Percentiles rank a stretch among this genome's conserved stretches.
These are phyloP conservation scores for Ctenomys sociabilis DNA, from an alignment of 2,113 vertebrate species.

Conservation along the genomic window DNA sequence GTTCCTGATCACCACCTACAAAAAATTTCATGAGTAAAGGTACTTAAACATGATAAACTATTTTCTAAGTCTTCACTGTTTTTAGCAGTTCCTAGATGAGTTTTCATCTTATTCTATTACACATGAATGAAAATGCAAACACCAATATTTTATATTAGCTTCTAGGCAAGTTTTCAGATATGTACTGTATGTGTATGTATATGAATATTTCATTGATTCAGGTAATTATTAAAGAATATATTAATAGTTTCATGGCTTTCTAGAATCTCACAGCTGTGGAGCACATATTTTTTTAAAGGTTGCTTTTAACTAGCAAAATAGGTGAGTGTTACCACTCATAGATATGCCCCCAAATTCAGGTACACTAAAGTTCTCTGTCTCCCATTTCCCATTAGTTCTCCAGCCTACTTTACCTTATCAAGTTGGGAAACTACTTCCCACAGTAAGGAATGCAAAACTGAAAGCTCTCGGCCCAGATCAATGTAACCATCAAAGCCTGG, in stretches of 20 bases:
- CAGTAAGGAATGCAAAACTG: slow-evolving; percentile 94
- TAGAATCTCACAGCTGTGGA: slow-evolving; percentile 30
- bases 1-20: background rate
- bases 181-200: background rate
- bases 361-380: slow-evolving; percentile 21
- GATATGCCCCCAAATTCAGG: slow-evolving; percentile 43
- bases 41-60: slow-evolving; percentile 43
- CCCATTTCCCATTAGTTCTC: background rate
- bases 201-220: slow-evolving; percentile 23
- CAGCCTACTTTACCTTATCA: slow-evolving; percentile 92
- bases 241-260: slow-evolving; percentile 33
- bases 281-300: slow-evolving; percentile 14
- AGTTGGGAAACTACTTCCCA: slow-evolving; percentile 98
- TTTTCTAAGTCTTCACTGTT: background rate
- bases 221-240: slow-evolving; percentile 48
- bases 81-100: slow-evolving; percentile 22
- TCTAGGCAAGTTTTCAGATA: slow-evolving; percentile 57
- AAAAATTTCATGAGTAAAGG: slow-evolving; percentile 1
- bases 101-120: slow-evolving; percentile 21
- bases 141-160: slow-evolving; percentile 21
- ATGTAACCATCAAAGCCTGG: slow-evolving; percentile 97
- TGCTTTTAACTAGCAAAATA: slow-evolving; percentile 6
- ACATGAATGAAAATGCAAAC: background rate
- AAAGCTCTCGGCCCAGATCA: slow-evolving; percentile 96
- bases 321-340: background rate